Evolutionary conservation across 2,113 vertebrate species (phyloP), one percentile per base, ranked within the genome.

Genomic region (Microtus montanus): DNA sequence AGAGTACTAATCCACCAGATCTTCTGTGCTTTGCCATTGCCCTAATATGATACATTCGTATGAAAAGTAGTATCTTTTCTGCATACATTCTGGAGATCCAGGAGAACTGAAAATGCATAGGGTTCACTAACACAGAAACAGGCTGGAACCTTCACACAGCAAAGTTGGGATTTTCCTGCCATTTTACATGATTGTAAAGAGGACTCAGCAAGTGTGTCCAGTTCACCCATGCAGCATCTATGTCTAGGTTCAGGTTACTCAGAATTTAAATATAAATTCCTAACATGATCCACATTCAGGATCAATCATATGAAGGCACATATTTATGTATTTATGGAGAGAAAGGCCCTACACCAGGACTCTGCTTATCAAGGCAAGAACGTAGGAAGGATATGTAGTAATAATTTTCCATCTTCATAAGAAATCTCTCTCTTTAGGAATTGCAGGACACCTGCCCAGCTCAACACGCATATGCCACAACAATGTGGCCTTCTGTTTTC

Each of bases 61-160:
- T 26, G 10, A 47, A 7, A 68, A 92, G 3, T 38, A 47, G 4
- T 38, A 28, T 14, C 3, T 1, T 41, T 71, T 38, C 30, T 52
- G 38, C 28, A 5, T 4, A 85, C 64, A 9, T 4, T 19, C 10
- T 28, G 8, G n/a, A 28, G 12, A 6, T 12, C 5, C 1, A 3
- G 19, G 14, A 54, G 35, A 47, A 1, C 49, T 7, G 3, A 28
- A 1, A 0, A 1, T 5, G 19, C 13, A 1, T 12, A 24, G 11
- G 9, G 33, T n/a, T 41, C 17, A 52, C 47, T 5, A 3, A 41
- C 1, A 8, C 11, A 38, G 14, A 66, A 41, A 10, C n/a, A n/a
- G 24, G 22, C 15, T 1, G 5, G 5, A 14, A 9, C 2, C 30
- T 33, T 63, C 10, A 4, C 2, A 0, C 13, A 0, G 0, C 38